Evolutionary conservation across 2,888 invertebrate genomes (phyloP).

Genomic region (Bellardia bayeri): DNA sequence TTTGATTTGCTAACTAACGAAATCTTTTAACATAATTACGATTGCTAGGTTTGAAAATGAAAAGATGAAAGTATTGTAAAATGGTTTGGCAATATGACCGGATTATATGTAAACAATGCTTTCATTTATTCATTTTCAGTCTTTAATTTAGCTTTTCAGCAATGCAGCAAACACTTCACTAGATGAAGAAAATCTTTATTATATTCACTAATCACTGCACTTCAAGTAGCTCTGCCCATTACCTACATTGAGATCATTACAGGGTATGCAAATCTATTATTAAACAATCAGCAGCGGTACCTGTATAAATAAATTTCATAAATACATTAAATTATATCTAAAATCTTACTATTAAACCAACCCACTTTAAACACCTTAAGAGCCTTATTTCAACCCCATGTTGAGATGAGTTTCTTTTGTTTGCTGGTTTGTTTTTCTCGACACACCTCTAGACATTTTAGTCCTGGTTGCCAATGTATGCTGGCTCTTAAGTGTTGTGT

Average conservation of each 20-base stretch:
- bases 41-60: no score
- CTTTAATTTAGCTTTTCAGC: no score
- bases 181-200: no score
- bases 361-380: constrained; percentile 72
- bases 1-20: no score
- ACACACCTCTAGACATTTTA: constrained; percentile 31
- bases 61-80: no score
- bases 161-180: no score
- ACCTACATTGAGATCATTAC: constrained; percentile 14
- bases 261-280: constrained; percentile 48
- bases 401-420: constrained; percentile 51
- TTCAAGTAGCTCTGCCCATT: neutral
- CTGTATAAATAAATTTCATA: constrained; percentile 60
- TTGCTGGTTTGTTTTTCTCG: constrained; percentile 15
- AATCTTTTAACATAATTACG: no score
- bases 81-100: no score
- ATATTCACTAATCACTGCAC: neutral
- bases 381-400: constrained; percentile 52
- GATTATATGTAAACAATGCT: no score
- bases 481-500: constrained; percentile 66
- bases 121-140: no score
- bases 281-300: constrained; percentile 29
- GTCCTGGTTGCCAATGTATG: constrained; percentile 52
- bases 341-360: constrained; percentile 63
- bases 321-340: neutral